Evolutionary conservation across 1,140 invertebrate species (phyloP).

Genomic region (Drosophila aff.): DNA sequence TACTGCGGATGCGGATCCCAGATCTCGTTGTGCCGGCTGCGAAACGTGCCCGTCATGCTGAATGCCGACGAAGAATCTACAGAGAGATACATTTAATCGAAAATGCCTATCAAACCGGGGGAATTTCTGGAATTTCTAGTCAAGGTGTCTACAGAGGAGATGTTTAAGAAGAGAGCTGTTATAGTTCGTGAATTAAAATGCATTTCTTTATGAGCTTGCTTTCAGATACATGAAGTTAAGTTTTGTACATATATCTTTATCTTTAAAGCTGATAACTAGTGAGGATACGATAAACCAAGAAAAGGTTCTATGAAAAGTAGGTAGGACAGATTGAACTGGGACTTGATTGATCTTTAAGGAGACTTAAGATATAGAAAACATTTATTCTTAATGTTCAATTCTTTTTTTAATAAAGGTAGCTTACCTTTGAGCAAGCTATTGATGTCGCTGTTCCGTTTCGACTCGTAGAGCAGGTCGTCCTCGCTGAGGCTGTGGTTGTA

Average conservation of each 20-base stretch:
- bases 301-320: not conserved
- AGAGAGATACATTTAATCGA: not conserved
- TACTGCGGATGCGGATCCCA: conserved; percentile 92
- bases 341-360: not conserved
- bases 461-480: conserved; percentile 82
- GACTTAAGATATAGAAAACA: no score
- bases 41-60: conserved; percentile 87
- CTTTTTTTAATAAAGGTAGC: not conserved
- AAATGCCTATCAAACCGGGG: not conserved
- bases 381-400: not conserved
- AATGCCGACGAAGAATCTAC: conserved; percentile 73
- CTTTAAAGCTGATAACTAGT: not conserved
- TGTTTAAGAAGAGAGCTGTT: not conserved
- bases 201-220: not conserved
- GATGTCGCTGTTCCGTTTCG: conserved; percentile 66
- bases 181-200: not conserved
- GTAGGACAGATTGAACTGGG: no score
- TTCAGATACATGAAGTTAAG: not conserved
- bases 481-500: conserved; percentile 77
- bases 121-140: conserved; percentile 4
- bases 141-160: not conserved
- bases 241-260: no score
- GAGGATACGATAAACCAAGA: not conserved
- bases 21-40: conserved; percentile 87
- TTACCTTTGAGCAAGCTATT: conserved; percentile 70